Conservation (phyloP, 2,888 invertebrate genomes). For the Monochamus alternatus region DNA sequence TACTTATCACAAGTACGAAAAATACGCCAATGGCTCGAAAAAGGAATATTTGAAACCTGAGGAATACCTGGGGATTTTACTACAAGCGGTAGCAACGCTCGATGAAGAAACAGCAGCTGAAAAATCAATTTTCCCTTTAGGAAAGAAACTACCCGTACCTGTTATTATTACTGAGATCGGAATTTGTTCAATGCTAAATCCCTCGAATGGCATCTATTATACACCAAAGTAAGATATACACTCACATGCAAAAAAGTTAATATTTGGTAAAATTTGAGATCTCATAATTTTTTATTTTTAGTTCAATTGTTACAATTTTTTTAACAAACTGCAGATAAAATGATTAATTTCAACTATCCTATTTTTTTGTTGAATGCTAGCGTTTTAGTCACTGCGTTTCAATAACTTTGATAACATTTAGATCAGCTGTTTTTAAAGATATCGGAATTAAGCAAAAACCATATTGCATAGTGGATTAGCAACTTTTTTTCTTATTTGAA, state of each 20-base stretch:
- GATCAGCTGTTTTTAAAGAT: no score
- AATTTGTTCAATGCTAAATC: slow-evolving; percentile 45
- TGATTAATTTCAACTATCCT: no score
- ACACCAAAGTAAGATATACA: slow-evolving; percentile 41
- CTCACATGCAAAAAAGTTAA: no score
- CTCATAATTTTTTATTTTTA: neutral
- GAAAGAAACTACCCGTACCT: slow-evolving; percentile 24
- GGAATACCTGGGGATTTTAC: slow-evolving; percentile 43
- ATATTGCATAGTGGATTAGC: no score
- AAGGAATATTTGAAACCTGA: slow-evolving; percentile 48
- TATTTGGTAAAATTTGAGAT: no score
- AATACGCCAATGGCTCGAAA: slow-evolving; percentile 43
- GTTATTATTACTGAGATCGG: slow-evolving; percentile 48
- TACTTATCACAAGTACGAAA: slow-evolving; percentile 40
- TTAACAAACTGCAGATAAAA: neutral
- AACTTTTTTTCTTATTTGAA: no score
- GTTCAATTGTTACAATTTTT: neutral
- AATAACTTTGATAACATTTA: no score
- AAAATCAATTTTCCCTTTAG: slow-evolving; percentile 33
- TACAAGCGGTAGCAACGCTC: slow-evolving; percentile 29
- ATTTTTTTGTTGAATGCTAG: no score
- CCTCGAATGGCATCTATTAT: slow-evolving; percentile 44
- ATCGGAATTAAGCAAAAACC: no score
- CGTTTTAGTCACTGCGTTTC: no score
- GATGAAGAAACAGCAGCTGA: neutral